Conservation (phyloP, 2,888 invertebrate species). For the Polyommatus iphigenia region DNA sequence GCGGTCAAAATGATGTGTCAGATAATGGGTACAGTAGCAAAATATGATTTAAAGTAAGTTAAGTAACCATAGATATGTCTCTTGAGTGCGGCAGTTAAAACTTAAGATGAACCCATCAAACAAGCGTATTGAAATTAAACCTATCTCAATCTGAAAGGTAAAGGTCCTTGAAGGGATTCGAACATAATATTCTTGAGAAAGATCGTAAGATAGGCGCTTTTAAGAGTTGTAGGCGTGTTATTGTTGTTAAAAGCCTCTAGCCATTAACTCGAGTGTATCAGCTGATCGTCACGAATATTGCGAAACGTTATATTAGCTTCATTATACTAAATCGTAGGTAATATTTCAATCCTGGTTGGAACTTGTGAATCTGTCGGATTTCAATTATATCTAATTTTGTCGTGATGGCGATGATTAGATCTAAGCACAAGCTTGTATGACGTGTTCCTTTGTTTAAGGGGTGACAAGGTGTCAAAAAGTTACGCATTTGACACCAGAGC, state of each 20-base stretch:
- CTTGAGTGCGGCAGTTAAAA: neutral
- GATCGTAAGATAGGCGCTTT: slow-evolving; percentile 63
- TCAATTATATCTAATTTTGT: neutral
- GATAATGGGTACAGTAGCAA: too few species aligned
- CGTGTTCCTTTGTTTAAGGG: too few species aligned
- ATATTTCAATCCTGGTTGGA: slow-evolving; percentile 31
- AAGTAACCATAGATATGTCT: neutral
- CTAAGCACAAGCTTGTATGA: neutral
- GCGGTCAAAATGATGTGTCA: too few species aligned
- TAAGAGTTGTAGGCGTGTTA: slow-evolving; percentile 63
- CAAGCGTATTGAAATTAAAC: slow-evolving; percentile 23
- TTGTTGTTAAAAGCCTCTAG: slow-evolving; percentile 71
- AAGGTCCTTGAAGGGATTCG: slow-evolving; percentile 58
- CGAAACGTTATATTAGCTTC: slow-evolving; percentile 42
- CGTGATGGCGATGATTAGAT: neutral
- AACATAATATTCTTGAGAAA: slow-evolving; percentile 65
- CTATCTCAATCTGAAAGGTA: slow-evolving; percentile 27
- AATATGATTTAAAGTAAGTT: too few species aligned
- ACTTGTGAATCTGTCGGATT: slow-evolving; percentile 10
- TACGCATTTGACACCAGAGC: too few species aligned
- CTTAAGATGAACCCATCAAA: neutral
- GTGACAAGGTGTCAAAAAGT: too few species aligned
- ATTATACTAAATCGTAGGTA: slow-evolving; percentile 38
- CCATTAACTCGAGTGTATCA: slow-evolving; percentile 60
- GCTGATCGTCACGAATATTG: slow-evolving; percentile 60